Conservation (phyloP, 1,140 invertebrate species). For the Bactericera cockerelli region DNA sequence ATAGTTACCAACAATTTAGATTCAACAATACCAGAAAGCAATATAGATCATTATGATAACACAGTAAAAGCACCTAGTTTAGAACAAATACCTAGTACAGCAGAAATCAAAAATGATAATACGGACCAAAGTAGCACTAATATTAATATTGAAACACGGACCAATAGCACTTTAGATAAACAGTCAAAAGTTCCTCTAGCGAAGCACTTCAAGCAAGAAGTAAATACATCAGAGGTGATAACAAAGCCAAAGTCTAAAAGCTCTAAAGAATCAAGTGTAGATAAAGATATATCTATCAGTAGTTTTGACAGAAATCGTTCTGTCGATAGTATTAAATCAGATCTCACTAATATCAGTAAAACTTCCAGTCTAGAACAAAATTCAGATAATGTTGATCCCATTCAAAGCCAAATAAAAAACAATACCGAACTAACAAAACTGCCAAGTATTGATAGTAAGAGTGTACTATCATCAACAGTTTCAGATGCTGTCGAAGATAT, state of each 20-base stretch:
- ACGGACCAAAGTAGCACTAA: neutral
- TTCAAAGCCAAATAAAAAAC: neutral
- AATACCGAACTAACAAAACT: neutral
- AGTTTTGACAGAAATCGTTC: neutral
- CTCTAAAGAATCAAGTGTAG: neutral
- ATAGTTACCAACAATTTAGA: constrained; percentile 7
- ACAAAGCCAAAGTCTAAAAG: neutral
- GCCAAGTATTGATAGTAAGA: neutral
- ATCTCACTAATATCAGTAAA: neutral
- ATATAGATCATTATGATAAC: neutral
- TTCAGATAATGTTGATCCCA: neutral
- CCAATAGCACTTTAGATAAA: constrained; percentile 2
- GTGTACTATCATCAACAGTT: too few relatives aligned
- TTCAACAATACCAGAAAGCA: neutral
- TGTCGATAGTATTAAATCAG: neutral
- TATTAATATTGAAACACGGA: neutral
- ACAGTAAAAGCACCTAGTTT: neutral
- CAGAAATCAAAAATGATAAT: neutral
- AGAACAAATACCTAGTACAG: neutral
- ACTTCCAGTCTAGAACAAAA: neutral
- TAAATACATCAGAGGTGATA: neutral
- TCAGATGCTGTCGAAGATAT: neutral
- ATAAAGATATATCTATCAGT: neutral
- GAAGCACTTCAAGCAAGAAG: constrained; percentile 4
- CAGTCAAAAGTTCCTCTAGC: constrained; percentile 4